Evolutionary conservation across 2,113 vertebrate genomes (phyloP), one percentile per base, ranked within the genome.

Genomic region (Lamprotornis superbus): DNA sequence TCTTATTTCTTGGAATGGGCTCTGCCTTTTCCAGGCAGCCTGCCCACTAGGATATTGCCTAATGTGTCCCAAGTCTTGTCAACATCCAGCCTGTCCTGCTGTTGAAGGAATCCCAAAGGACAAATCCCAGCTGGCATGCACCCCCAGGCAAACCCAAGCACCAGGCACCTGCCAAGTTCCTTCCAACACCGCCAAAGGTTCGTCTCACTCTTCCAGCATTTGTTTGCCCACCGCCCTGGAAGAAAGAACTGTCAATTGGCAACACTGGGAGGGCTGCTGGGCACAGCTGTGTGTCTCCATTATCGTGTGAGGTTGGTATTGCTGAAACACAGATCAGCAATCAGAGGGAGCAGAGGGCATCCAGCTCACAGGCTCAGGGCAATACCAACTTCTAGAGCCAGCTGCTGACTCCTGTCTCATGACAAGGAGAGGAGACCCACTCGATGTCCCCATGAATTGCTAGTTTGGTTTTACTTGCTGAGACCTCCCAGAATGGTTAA

Each of bases 111-210:
- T 39, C 61, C 21, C 33, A 42, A 78, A 89, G 92, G 82, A 85
- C 74, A 64, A 46, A 74, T 39, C 74, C 20, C 53, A 90, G 46
- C 70, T 93, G 89, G 50, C 74, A 57, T 14, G 47, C 46, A 84
- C 83, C 83, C 73, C 0, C 42, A 61, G 76, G 50, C 47, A 75
- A 95, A 83, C 67, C 64, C 67, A 28, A 67, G 55, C 68, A 37
- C 40, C 52, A 95, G 61, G 74, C 92, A 99, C 99, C 99, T 96
- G 99, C 98, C 65, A 99, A 96, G 95, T 99, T 99, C 80, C 98
- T 98, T 86, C 98, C 99, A 61, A 99, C 99, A 13, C 99, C 99
- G 3, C 99, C 99, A 89, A 98, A 98, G 15, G 98, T 98, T 94
- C 98, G 98, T 89, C 95, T 98, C 55, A 99, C 98, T 93, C 96